Base-by-base conservation (phyloP, 2,797 vertebrate genomes). In the Argya squamiceps region DNA sequence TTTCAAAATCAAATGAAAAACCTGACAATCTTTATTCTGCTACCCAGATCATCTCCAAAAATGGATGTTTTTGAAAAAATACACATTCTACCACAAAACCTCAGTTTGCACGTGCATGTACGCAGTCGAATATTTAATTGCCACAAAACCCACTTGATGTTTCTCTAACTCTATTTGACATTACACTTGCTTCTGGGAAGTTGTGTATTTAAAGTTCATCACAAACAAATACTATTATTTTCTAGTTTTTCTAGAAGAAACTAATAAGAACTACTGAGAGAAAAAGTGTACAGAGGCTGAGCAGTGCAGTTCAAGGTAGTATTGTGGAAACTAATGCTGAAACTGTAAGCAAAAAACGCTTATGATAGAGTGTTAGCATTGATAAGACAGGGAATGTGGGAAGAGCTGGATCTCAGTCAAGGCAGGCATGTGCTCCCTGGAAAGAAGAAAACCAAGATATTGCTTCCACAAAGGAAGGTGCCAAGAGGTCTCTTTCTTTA, bases 371-470 rank as follows among this genome's bases (percentile, higher is more conserved):
- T 67, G 64, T 71, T 91, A 82, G 71, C 11, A 60, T 10, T 69
- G 79, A 75, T 92, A 93, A 93, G 68, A 79, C 12, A 39, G 52
- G 79, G 81, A 94, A 91, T 69, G 50, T 88, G 39, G 44, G 16
- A 46, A 76, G 32, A 86, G 7, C 18, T 27, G 27, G 15, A 84
- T 93, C 39, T 84, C 69, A 74, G 62, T 69, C 36, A 78, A 64
- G 23, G 47, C 89, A 86, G 73, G n/a, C 20, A 0, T 63, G 39
- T 85, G 47, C 27, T 62, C 53, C 60, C 76, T 84, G 89, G 46
- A 79, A 70, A 84, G 86, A 68, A 91, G 84, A 96, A 97, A 93
- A 76, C 53, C 52, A 74, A 89, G 75, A 89, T 92, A 83, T 5
- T 84, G 26, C 46, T 69, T 96, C 62, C 26, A 88, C 44, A 46